Evolutionary conservation across 1,140 invertebrate genomes (phyloP).

Genomic region (Doryteuthis pealeii): DNA sequence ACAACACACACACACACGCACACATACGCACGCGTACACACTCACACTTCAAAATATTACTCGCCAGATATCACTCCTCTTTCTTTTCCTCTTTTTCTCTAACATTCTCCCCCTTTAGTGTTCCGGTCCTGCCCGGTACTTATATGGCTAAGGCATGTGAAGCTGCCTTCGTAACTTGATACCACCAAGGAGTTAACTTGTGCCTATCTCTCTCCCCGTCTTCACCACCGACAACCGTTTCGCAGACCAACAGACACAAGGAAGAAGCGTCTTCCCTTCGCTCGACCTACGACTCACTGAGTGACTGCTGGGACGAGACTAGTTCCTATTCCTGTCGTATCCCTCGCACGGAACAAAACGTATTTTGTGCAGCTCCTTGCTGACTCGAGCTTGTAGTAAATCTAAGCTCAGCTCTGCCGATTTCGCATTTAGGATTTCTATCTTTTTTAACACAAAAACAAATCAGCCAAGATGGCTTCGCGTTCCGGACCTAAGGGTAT

Average conservation of each 20-base stretch:
- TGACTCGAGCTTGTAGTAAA: neutral
- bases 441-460: neutral
- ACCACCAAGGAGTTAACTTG: neutral
- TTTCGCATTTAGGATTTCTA: neutral
- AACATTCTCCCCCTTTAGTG: neutral
- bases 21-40: too few relatives aligned
- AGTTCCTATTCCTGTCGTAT: neutral
- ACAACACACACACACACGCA: too few relatives aligned
- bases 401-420: neutral
- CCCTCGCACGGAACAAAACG: neutral
- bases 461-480: slow-evolving; percentile 30
- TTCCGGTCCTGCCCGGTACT: neutral
- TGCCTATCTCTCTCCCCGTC: neutral
- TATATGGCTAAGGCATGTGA: slow-evolving; percentile 9
- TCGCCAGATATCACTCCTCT: too few relatives aligned
- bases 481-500: slow-evolving; percentile 37
- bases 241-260: neutral
- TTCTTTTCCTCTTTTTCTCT: neutral
- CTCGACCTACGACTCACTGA: neutral
- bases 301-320: neutral
- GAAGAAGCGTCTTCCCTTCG: neutral
- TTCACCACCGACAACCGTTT: neutral
- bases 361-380: slow-evolving; percentile 7
- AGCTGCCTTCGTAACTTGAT: neutral
- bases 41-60: too few relatives aligned